Evolutionary conservation across 2,113 vertebrate genomes (phyloP).

Genomic region (Chloropsis hardwickii): DNA sequence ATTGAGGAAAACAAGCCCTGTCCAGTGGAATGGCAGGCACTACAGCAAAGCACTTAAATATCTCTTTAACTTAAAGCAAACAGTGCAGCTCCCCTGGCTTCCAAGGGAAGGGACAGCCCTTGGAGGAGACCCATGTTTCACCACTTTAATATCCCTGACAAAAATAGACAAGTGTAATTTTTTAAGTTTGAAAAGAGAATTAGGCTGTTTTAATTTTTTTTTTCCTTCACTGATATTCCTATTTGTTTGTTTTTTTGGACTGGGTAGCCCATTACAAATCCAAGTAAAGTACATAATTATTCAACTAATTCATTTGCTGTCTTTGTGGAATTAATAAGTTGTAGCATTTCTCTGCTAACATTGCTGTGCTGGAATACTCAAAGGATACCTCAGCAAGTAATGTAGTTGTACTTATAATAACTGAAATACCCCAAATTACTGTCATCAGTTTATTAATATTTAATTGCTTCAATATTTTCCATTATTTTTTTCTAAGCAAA

Average conservation of each 20-base stretch:
- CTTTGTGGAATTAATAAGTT: background rate
- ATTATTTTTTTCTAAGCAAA: background rate
- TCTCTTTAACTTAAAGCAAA: background rate
- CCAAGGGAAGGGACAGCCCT: background rate
- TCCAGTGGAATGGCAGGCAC: background rate
- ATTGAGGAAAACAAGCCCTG: background rate
- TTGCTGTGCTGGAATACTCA: background rate
- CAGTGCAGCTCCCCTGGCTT: background rate
- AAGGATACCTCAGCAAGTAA: background rate
- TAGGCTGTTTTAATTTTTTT: background rate
- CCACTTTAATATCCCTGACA: background rate
- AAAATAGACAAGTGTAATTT: background rate
- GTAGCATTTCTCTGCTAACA: background rate
- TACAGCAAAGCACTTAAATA: background rate
- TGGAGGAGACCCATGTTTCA: background rate
- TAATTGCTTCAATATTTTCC: background rate
- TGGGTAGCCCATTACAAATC: background rate
- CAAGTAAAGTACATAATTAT: background rate
- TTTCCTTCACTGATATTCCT: background rate
- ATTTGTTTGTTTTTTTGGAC: background rate
- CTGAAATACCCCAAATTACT: background rate
- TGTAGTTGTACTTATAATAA: background rate
- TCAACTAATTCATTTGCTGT: background rate
- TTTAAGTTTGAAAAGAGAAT: background rate
- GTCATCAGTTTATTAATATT: background rate